Base-by-base conservation (phyloP, 1,140 invertebrate genomes). In the Hestina assimilis region DNA sequence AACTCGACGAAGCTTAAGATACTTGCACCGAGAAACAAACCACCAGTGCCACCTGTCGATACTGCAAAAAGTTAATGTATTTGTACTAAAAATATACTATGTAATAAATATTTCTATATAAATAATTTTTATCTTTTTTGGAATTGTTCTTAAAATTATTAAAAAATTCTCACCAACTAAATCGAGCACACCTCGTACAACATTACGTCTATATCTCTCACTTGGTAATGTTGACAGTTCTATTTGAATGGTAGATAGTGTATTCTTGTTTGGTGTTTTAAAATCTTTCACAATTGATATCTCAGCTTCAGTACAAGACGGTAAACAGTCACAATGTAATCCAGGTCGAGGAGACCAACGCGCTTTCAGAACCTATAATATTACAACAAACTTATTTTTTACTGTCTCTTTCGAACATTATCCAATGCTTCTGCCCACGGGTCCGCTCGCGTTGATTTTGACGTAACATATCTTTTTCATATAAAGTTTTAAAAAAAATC, bases 1-100 rank as follows among this genome's bases (percentile, higher is more conserved):
- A 93, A 77, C 66, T 93, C 92, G 6, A 92, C 89, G 59, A 92
- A 92, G 61, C 92, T 92, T 0, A 93, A 78, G 1, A 93, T 70
- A 62, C 92, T 92, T 1, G 91, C 91, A 3, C 92, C 92, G 2
- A 92, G 86, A 63, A 93, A 92, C 1, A 93, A 68, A 0, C 91
- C 91, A 6, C 91, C 89, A 2, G 91, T 91, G 15, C 92, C 91
- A 6, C 92, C 92, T 26, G 91, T 91, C 0, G 92, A 92, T 3
- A 93, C 92, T 93, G 66, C 45, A 79, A 29, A 29, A 42, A 38
- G 24, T 41, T 31, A 26, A 47, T 24, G 7, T 42, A 6, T 11
- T 26, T 28, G 23, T 26, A 26, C 20, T 11, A 46, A 20, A 41
- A 48, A 58, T 24, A 53, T 8, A 8, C 24, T 26, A 5, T 24